Conservation (phyloP, 2,797 vertebrate genomes). For the Myiotriccus ornatus region DNA sequence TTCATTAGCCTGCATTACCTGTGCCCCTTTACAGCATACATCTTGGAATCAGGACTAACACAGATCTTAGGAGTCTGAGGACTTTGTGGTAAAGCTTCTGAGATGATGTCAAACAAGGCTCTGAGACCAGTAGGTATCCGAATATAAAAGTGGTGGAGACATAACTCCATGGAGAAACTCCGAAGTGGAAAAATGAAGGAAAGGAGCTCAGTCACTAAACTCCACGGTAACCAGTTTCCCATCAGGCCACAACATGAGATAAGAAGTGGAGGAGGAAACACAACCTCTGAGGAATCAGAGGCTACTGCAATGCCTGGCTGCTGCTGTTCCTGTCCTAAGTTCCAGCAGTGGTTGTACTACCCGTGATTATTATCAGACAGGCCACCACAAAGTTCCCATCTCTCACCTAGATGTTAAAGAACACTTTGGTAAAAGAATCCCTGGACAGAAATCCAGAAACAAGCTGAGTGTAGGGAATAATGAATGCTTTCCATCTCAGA, state of each 20-base stretch:
- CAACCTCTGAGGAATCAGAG: background rate
- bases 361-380: background rate
- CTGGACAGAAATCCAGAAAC: background rate
- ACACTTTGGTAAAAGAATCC: background rate
- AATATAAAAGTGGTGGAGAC: background rate
- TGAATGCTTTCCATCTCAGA: background rate
- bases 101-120: background rate
- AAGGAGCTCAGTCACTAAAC: background rate
- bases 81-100: background rate
- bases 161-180: background rate
- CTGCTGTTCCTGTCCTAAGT: background rate
- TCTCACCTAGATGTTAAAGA: background rate
- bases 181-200: background rate
- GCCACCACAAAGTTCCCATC: background rate
- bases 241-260: background rate
- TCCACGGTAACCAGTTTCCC: background rate
- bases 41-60: background rate
- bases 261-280: background rate
- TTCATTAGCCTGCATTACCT: background rate
- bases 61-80: background rate
- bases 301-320: background rate
- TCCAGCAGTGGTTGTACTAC: background rate
- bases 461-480: background rate
- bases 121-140: background rate
- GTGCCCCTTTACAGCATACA: background rate